Conservation (phyloP, 2,888 invertebrate species). For the Lepidochrysops patricia region DNA sequence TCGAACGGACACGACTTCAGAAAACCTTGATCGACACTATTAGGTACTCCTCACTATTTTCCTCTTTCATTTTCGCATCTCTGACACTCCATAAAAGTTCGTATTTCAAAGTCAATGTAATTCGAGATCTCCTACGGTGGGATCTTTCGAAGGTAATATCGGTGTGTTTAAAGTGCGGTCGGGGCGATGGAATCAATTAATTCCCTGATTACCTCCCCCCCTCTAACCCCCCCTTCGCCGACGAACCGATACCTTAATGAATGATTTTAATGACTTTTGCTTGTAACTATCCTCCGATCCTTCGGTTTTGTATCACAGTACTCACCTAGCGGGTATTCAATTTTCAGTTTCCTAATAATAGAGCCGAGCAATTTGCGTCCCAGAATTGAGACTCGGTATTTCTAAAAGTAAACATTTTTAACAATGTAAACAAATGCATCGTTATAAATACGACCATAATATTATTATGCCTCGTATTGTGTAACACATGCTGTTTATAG, state of each 20-base stretch:
- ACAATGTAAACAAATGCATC: no score
- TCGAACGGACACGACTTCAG: neutral
- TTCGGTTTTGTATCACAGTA: neutral
- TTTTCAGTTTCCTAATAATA: neutral
- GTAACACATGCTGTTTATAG: no score
- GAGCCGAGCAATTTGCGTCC: neutral
- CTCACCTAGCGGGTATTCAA: neutral
- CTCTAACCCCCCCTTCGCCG: neutral
- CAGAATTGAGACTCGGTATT: neutral
- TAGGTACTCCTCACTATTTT: neutral
- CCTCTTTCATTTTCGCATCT: neutral
- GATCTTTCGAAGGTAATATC: conserved; percentile 2
- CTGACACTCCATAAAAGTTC: neutral
- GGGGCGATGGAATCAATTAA: conserved; percentile 20
- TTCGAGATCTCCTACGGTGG: neutral
- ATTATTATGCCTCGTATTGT: no score
- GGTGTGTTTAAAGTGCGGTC: neutral
- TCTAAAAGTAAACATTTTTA: neutral
- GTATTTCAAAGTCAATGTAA: neutral
- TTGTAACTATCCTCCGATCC: conserved; percentile 5
- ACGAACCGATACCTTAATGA: conserved; percentile 13
- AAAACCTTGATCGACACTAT: neutral
- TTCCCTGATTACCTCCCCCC: conserved; percentile 20
- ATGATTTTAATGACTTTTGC: conserved; percentile 9
- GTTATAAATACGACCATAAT: no score